Evolutionary conservation across 1,140 invertebrate species (phyloP).

Genomic region (Eriocheir sinensis): DNA sequence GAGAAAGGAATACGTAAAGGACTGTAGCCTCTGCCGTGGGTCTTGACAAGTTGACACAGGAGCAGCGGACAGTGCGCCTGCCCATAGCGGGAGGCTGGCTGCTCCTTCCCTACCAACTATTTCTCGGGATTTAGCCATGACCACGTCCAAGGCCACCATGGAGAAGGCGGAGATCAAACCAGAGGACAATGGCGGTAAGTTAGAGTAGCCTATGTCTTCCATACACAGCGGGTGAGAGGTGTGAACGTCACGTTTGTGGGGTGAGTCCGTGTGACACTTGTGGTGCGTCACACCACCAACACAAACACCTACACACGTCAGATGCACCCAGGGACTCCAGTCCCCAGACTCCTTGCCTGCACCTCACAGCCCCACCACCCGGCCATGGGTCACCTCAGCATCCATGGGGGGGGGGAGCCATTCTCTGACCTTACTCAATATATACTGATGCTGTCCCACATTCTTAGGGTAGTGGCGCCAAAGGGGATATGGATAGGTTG

Average conservation of each 20-base stretch:
- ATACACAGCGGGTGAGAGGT: neutral
- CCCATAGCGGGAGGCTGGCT: neutral
- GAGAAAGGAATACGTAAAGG: neutral
- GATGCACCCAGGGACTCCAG: too few relatives aligned
- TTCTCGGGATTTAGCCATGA: neutral
- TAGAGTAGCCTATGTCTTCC: neutral
- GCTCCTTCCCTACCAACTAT: neutral
- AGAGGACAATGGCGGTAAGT: slow-evolving; percentile 39
- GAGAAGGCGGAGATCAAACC: slow-evolving; percentile 1
- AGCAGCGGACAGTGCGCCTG: neutral
- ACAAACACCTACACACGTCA: neutral
- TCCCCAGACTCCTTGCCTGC: too few relatives aligned
- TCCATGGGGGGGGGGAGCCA: neutral
- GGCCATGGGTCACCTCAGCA: neutral
- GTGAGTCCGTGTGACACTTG: neutral
- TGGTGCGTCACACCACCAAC: neutral
- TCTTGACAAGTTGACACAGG: neutral
- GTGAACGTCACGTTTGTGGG: neutral
- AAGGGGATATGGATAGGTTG: too few relatives aligned
- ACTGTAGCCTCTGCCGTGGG: neutral
- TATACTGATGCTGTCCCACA: neutral
- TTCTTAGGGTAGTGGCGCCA: neutral
- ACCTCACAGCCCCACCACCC: neutral
- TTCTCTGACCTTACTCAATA: neutral
- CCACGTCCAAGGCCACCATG: slow-evolving; percentile 30